Percentiles rank a stretch among this genome's conserved stretches.
Conservation (phyloP, 2,113 vertebrate species). For the Amblyornis subalaris region DNA sequence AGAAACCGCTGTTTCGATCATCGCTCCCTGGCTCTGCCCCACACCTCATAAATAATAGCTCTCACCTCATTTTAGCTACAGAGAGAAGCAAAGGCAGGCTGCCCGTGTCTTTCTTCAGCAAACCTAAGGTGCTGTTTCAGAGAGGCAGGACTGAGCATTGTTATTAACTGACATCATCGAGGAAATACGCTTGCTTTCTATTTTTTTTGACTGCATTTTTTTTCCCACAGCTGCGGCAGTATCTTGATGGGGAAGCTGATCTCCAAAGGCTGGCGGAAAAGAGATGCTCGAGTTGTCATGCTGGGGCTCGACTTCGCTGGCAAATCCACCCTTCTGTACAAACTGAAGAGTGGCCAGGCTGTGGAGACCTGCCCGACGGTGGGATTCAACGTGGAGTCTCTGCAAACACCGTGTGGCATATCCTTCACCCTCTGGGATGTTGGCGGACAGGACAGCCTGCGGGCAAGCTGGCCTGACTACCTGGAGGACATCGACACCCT, state of each 20-base stretch:
- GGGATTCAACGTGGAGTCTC: conserved; percentile 85
- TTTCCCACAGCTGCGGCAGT: neutral
- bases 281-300: conserved; percentile 65
- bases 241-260: conserved; percentile 65
- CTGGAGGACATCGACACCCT: conserved; percentile 76
- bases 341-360: conserved; percentile 69
- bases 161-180: neutral
- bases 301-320: conserved; percentile 70
- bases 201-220: neutral
- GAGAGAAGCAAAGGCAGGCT: neutral
- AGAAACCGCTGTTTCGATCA: neutral
- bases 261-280: conserved; percentile 50
- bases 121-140: neutral
- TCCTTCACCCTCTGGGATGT: conserved; percentile 85
- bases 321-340: conserved; percentile 76
- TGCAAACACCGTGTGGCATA: conserved; percentile 71
- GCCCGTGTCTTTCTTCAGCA: neutral
- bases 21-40: neutral
- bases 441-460: conserved; percentile 80
- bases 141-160: neutral
- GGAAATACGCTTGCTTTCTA: neutral
- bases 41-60: neutral
- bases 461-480: conserved; percentile 80
- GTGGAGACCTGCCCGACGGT: conserved; percentile 82
- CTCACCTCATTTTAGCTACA: neutral